Percentiles rank a stretch among this genome's conserved stretches.
Conservation (phyloP, 2,797 vertebrate genomes). For the Triplophysa yarkandensis region DNA sequence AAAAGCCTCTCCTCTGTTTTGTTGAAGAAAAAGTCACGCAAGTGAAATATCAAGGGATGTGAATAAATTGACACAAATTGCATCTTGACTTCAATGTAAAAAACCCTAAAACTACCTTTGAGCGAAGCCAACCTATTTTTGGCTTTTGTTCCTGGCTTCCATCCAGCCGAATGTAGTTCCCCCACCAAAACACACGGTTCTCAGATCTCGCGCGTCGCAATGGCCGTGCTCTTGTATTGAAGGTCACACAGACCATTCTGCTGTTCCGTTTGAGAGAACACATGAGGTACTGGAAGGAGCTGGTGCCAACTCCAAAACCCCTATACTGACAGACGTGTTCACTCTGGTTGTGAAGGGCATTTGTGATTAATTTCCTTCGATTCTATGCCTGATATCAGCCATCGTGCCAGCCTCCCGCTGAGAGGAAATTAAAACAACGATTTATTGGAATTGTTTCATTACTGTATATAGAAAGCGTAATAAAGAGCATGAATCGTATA, state of each 20-base stretch:
- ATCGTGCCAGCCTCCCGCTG: slow-evolving; percentile 51
- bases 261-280: slow-evolving; percentile 40
- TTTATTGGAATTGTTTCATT: slow-evolving; percentile 55
- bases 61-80: too few relatives aligned
- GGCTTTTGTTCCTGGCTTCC: slow-evolving; percentile 9
- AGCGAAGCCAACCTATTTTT: not conserved
- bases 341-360: slow-evolving; percentile 56
- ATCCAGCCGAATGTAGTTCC: not conserved
- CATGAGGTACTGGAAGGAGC: slow-evolving; percentile 34
- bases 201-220: slow-evolving; percentile 18
- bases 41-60: too few relatives aligned
- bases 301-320: slow-evolving; percentile 33
- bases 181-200: slow-evolving; percentile 4
- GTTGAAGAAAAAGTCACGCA: too few relatives aligned
- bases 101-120: not conserved
- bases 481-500: slow-evolving; percentile 36
- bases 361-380: slow-evolving; percentile 73
- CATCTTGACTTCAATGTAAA: too few relatives aligned
- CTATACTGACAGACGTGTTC: slow-evolving; percentile 61
- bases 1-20: too few relatives aligned
- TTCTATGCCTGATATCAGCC: slow-evolving; percentile 49
- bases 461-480: slow-evolving; percentile 48
- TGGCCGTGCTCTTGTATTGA: slow-evolving; percentile 33
- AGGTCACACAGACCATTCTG: slow-evolving; percentile 38
- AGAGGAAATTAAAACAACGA: slow-evolving; percentile 68